Conservation (phyloP, 2,888 invertebrate genomes). For the Pyrocoelia pectoralis region DNA sequence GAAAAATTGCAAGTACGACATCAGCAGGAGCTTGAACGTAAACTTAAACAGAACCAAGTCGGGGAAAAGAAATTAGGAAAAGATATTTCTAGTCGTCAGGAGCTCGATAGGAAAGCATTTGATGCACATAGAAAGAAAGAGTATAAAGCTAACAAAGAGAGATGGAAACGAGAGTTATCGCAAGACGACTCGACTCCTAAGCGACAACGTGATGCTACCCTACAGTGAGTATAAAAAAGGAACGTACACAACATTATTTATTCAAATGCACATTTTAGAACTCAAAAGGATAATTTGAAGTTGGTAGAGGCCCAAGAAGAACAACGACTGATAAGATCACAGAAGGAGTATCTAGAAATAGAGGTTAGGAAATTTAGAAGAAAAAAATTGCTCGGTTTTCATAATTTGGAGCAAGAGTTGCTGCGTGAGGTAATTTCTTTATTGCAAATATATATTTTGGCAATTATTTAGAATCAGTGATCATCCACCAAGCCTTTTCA, state of each 20-base stretch:
- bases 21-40: constrained; percentile 79
- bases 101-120: constrained; percentile 91
- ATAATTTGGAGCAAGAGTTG: constrained; percentile 90
- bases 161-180: constrained; percentile 93
- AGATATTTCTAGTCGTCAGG: constrained; percentile 88
- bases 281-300: constrained; percentile 91
- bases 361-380: constrained; percentile 93
- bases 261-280: too few species aligned
- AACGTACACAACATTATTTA: too few species aligned
- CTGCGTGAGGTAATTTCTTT: constrained; percentile 84
- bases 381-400: constrained; percentile 85
- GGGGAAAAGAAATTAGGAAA: constrained; percentile 94
- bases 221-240: constrained; percentile 79
- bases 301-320: constrained; percentile 92
- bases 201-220: constrained; percentile 86
- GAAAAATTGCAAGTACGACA: constrained; percentile 85
- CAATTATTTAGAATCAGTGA: too few species aligned
- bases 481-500: too few species aligned
- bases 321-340: constrained; percentile 84
- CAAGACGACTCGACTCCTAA: constrained; percentile 93
- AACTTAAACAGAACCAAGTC: constrained; percentile 85
- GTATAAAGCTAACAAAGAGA: constrained; percentile 95
- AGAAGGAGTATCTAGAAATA: constrained; percentile 90
- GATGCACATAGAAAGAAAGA: constrained; percentile 94
- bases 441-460: neutral